Evolutionary conservation across 2,888 invertebrate genomes (phyloP).

Genomic region (Caenorhabditis sp.): DNA sequence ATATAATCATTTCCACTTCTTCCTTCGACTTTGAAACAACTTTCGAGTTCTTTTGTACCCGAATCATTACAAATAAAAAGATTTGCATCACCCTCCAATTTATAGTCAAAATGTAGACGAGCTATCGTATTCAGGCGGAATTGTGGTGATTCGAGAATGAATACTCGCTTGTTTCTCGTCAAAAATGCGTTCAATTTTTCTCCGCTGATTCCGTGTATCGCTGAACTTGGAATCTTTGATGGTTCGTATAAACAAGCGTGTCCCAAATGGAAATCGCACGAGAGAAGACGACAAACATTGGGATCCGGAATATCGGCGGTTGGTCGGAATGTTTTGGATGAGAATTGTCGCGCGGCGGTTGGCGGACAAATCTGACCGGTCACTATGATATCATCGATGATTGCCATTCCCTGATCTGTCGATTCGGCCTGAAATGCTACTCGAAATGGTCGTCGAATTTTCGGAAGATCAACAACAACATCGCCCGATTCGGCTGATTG

Average conservation of each 20-base stretch:
- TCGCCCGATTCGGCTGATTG: conserved; percentile 49
- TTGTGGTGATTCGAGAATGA: conserved; percentile 65
- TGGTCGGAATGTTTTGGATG: conserved; percentile 51
- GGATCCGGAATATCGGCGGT: conserved; percentile 54
- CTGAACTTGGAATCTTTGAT: conserved; percentile 49
- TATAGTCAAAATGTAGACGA: conserved; percentile 65
- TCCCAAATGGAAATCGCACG: conserved; percentile 62
- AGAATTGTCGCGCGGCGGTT: conserved; percentile 47
- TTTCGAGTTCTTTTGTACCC: conserved; percentile 65
- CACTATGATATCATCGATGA: conserved; percentile 56
- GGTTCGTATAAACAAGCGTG: conserved; percentile 65
- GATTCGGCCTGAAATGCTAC: conserved; percentile 55
- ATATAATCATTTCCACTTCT: conserved; percentile 57
- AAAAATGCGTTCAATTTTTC: conserved; percentile 39
- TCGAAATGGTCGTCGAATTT: conserved; percentile 54
- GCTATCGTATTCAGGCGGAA: conserved; percentile 66
- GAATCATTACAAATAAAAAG: conserved; percentile 69
- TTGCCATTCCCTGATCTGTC: conserved; percentile 54
- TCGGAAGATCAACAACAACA: conserved; percentile 56
- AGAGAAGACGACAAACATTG: conserved; percentile 67
- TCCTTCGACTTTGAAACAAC: conserved; percentile 64
- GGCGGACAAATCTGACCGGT: conserved; percentile 47
- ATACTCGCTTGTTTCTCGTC: conserved; percentile 47
- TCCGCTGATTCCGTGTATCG: conserved; percentile 34
- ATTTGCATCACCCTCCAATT: conserved; percentile 58